Percentiles rank a stretch among this genome's conserved stretches.
Evolutionary conservation across 2,113 vertebrate genomes (phyloP).

Genomic region (Bubo scandiacus): DNA sequence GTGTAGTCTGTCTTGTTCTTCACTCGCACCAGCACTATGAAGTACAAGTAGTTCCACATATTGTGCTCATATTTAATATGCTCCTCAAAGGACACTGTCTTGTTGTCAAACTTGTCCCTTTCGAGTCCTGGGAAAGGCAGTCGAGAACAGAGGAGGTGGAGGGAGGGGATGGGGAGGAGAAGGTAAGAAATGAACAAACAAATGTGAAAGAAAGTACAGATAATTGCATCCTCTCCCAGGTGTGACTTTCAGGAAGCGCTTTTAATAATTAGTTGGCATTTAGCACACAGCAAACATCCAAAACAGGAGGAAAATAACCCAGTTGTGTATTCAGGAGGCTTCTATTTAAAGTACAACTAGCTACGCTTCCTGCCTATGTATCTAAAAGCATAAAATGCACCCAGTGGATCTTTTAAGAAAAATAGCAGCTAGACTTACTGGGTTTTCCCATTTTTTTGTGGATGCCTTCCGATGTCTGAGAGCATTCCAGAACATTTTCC

Average conservation of each 20-base stretch:
- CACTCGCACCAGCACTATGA: slow-evolving; percentile 93
- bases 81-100: slow-evolving; percentile 97
- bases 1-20: slow-evolving; percentile 98
- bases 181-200: not conserved
- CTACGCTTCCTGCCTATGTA: not conserved
- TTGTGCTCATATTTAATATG: slow-evolving; percentile 96
- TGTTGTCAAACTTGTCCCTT: slow-evolving; percentile 98
- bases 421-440: not conserved
- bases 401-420: not conserved
- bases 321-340: not conserved
- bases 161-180: not conserved
- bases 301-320: not conserved
- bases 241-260: not conserved
- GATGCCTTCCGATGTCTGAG: not conserved
- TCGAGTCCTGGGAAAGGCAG: slow-evolving; percentile 84
- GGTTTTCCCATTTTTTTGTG: too few species aligned
- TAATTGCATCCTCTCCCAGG: not conserved
- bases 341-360: not conserved
- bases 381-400: not conserved
- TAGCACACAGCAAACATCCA: not conserved
- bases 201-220: not conserved
- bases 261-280: not conserved
- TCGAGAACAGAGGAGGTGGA: not conserved
- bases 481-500: not conserved
- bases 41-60: slow-evolving; percentile 99